These are phyloP conservation scores for Dendrolimus houi DNA, from an alignment of 2,888 invertebrate genomes.

Conservation along the genomic window DNA sequence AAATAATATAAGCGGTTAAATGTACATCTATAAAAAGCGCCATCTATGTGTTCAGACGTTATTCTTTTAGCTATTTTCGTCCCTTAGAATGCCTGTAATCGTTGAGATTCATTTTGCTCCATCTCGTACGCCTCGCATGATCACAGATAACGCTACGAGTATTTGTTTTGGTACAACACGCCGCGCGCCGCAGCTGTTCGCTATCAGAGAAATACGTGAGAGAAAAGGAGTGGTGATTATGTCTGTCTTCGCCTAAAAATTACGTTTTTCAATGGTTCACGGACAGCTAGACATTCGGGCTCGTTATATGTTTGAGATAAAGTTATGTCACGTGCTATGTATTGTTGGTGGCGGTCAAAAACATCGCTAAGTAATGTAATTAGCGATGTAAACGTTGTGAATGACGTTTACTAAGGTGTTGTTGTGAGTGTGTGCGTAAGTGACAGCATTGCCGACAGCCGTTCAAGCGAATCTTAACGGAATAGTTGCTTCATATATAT, in stretches of 20 bases:
- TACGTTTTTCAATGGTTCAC: slow-evolving; percentile 63
- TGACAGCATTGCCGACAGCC: slow-evolving; percentile 65
- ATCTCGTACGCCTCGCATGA: not conserved
- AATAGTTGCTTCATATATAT: slow-evolving; percentile 36
- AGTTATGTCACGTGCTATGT: slow-evolving; percentile 46
- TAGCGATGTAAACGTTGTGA: slow-evolving; percentile 65
- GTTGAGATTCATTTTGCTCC: not conserved
- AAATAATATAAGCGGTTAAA: not conserved
- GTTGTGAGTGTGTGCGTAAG: slow-evolving; percentile 59
- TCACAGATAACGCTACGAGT: slow-evolving; percentile 50
- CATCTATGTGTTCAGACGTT: slow-evolving; percentile 18
- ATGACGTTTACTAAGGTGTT: slow-evolving; percentile 69
- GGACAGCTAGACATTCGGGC: slow-evolving; percentile 40
- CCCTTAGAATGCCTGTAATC: not conserved
- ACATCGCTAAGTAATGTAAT: slow-evolving; percentile 54
- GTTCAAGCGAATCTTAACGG: slow-evolving; percentile 73
- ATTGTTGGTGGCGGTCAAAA: slow-evolving; percentile 50
- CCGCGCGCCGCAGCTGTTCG: slow-evolving; percentile 72
- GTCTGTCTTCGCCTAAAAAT: slow-evolving; percentile 61
- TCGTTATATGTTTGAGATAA: slow-evolving; percentile 41
- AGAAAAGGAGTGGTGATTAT: slow-evolving; percentile 76
- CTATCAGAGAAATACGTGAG: slow-evolving; percentile 73
- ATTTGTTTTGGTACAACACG: slow-evolving; percentile 67
- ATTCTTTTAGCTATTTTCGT: not conserved
- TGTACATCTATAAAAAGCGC: slow-evolving; percentile 10